Percentiles rank a stretch among this genome's conserved stretches.
phyloP scores from a whole-genome alignment of 2,113 vertebrate genomes.

The Mirounga angustirostris region DNA sequence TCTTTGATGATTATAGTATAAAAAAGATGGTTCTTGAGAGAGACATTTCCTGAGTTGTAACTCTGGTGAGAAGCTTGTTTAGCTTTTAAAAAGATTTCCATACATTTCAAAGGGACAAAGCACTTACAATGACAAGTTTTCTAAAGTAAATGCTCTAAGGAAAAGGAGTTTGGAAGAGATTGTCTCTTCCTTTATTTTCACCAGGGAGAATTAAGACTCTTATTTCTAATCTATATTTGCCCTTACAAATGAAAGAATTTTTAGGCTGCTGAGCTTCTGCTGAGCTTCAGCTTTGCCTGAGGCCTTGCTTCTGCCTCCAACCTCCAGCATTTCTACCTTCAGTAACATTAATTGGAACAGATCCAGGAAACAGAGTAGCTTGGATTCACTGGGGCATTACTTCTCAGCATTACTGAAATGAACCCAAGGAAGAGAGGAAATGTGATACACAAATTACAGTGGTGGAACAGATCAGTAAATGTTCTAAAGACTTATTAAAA shows the following conservation, averaged over 20 bases:
- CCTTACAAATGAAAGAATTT: not conserved
- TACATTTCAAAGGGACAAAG: not conserved
- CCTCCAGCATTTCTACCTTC: not conserved
- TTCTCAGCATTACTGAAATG: not conserved
- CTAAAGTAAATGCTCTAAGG: not conserved
- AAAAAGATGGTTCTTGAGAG: not conserved
- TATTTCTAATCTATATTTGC: not conserved
- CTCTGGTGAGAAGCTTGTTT: not conserved
- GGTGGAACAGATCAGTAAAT: not conserved
- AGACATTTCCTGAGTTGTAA: not conserved
- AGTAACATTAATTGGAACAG: not conserved
- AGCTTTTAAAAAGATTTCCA: not conserved
- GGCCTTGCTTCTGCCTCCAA: not conserved
- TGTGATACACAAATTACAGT: not conserved
- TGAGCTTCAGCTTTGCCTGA: not conserved
- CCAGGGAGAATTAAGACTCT: not conserved
- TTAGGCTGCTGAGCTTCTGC: not conserved
- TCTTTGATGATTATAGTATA: not conserved
- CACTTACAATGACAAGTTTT: not conserved
- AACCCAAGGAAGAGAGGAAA: not conserved
- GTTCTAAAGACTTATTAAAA: not conserved
- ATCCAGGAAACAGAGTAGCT: not conserved
- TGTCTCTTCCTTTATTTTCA: not conserved
- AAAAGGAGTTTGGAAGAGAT: accelerated
- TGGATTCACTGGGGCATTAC: not conserved